A percentile compares a stretch with the other conserved stretches of the same genome.
Conservation (phyloP, 2,113 vertebrate genomes). For the Hippocampus barbouri region DNA sequence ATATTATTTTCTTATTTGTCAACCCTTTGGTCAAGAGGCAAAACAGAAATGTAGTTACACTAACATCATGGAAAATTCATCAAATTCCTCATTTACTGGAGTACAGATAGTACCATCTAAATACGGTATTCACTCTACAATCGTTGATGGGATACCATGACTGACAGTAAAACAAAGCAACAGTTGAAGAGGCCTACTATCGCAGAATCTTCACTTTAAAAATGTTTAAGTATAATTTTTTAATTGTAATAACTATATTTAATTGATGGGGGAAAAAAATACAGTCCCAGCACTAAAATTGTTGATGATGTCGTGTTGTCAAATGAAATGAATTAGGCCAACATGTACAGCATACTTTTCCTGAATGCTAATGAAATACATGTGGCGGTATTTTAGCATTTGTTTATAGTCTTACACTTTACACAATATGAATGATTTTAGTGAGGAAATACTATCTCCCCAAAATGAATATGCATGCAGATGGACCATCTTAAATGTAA, state of each 20-base stretch:
- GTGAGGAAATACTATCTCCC: not conserved
- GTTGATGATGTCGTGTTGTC: not conserved
- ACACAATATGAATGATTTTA: not conserved
- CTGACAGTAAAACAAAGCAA: not conserved
- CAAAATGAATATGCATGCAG: not conserved
- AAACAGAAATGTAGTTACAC: conserved; percentile 65
- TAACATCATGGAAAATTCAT: conserved; percentile 72
- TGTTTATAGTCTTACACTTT: not conserved
- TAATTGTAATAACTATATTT: too few relatives aligned
- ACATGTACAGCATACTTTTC: not conserved
- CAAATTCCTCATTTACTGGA: conserved; percentile 46
- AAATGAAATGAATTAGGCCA: not conserved
- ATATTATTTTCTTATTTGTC: conserved; percentile 75
- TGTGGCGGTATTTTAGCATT: not conserved
- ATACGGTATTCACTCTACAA: not conserved
- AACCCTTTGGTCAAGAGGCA: conserved; percentile 67
- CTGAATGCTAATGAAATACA: not conserved
- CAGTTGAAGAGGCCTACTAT: not conserved
- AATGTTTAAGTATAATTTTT: not conserved
- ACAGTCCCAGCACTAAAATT: not conserved
- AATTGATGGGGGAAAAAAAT: too few relatives aligned
- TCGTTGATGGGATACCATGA: not conserved
- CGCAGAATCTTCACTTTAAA: not conserved
- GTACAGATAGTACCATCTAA: not conserved
- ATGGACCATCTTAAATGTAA: not conserved